Percentiles rank a stretch among this genome's conserved stretches.
These are phyloP conservation scores for Clitarchus hookeri DNA, from an alignment of 2,888 invertebrate species.

Conservation along the genomic window DNA sequence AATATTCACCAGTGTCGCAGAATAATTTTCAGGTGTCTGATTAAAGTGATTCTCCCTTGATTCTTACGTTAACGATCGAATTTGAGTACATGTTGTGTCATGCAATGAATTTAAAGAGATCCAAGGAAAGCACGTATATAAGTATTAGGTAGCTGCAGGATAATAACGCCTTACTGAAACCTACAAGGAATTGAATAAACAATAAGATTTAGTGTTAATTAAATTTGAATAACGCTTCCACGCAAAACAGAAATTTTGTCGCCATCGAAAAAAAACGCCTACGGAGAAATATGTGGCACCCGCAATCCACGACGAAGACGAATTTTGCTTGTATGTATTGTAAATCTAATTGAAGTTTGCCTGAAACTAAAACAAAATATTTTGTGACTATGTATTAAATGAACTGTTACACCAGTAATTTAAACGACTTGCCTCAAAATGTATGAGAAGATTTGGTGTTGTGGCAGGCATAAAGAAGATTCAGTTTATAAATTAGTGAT, in stretches of 20 bases:
- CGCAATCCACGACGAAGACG: not conserved
- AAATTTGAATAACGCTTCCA: not conserved
- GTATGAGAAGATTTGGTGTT: not conserved
- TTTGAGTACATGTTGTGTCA: not conserved
- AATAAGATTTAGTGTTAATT: slow-evolving; percentile 5
- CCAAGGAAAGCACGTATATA: not conserved
- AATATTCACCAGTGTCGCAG: not conserved
- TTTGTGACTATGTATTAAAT: not conserved
- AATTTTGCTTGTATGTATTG: not conserved
- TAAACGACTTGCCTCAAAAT: not conserved
- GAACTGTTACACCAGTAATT: not conserved
- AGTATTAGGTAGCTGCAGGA: slow-evolving; percentile 2
- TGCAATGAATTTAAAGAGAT: not conserved
- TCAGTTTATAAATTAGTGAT: not conserved
- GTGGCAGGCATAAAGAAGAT: not conserved
- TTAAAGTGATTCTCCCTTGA: not conserved
- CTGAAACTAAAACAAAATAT: not conserved
- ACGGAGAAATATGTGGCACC: not conserved
- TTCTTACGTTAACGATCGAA: not conserved
- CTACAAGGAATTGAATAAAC: slow-evolving; percentile 8
- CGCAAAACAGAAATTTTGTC: not conserved
- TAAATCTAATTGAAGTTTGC: not conserved
- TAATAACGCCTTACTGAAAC: not conserved
- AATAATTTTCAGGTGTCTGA: not conserved
- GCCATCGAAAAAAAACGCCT: not conserved